A percentile compares a stretch with the other conserved stretches of the same genome.
Conservation (phyloP, 1,140 invertebrate species). For the Triops cancriformis region DNA sequence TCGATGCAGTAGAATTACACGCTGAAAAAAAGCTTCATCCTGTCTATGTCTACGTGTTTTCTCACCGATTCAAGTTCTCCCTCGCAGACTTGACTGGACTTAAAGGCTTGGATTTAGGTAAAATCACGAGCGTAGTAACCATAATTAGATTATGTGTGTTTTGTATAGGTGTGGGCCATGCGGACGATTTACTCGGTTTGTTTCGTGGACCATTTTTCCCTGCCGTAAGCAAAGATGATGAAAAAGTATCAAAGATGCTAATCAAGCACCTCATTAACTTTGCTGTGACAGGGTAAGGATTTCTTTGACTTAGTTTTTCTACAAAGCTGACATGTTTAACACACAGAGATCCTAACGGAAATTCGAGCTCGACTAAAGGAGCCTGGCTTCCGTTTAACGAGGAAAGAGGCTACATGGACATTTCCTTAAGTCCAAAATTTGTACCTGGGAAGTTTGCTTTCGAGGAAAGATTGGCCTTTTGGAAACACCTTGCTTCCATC, state of each 20-base stretch:
- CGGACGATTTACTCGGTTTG: neutral
- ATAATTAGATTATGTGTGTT: neutral
- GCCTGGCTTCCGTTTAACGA: neutral
- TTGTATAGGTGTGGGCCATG: neutral
- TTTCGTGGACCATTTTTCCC: neutral
- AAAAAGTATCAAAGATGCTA: neutral
- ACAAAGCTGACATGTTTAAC: neutral
- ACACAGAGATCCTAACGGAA: neutral
- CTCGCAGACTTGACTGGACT: neutral
- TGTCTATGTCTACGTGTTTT: slow-evolving; percentile 1
- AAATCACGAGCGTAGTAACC: neutral
- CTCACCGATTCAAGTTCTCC: neutral
- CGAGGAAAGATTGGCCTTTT: neutral
- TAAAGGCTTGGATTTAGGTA: neutral
- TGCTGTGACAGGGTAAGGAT: neutral
- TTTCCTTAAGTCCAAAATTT: neutral
- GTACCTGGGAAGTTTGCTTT: neutral
- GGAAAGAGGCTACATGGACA: neutral
- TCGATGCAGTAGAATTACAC: slow-evolving; percentile 8
- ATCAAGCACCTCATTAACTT: neutral
- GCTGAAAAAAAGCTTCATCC: neutral
- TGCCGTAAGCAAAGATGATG: neutral
- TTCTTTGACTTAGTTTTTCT: neutral
- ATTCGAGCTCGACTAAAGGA: neutral
- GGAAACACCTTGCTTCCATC: neutral